A percentile compares a stretch with the other conserved stretches of the same genome.
phyloP scores from a whole-genome alignment of 1,140 invertebrate species.

The Drosophila pseudoobscura region DNA sequence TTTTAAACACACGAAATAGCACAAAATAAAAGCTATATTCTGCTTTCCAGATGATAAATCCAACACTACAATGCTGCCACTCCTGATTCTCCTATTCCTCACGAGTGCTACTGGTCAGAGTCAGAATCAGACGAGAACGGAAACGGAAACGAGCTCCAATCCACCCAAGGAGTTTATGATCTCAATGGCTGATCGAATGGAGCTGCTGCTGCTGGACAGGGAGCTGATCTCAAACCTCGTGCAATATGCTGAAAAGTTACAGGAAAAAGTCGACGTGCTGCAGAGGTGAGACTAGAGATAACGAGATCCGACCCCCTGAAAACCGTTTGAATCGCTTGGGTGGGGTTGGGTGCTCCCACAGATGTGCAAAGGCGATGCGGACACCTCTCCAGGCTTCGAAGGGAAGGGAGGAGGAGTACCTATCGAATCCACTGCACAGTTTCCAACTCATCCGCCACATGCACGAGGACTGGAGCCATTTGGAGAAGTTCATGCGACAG shows the following conservation, averaged over 20 bases:
- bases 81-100: not conserved
- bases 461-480: slow-evolving; percentile 26
- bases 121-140: too few relatives aligned
- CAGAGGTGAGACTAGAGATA: slow-evolving; percentile 7
- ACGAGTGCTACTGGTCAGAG: too few relatives aligned
- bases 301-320: too few relatives aligned
- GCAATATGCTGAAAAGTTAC: slow-evolving; percentile 18
- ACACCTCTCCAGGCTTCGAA: not conserved
- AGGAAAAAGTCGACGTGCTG: slow-evolving; percentile 15
- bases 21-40: too few relatives aligned
- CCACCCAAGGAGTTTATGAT: not conserved
- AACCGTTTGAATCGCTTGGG: not conserved
- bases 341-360: not conserved
- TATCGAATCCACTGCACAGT: slow-evolving; percentile 38
- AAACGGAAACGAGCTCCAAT: too few relatives aligned
- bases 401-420: slow-evolving; percentile 25
- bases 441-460: slow-evolving; percentile 34
- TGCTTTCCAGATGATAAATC: too few relatives aligned
- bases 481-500: slow-evolving; percentile 8
- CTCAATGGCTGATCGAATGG: slow-evolving; percentile 17
- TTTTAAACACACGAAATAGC: too few relatives aligned
- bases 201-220: slow-evolving; percentile 10
- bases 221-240: slow-evolving; percentile 26
- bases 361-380: slow-evolving; percentile 18
- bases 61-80: too few relatives aligned